A percentile compares a stretch with the other conserved stretches of the same genome.
Conservation (phyloP, 2,888 invertebrate genomes). For the Plemyria rubiginata region DNA sequence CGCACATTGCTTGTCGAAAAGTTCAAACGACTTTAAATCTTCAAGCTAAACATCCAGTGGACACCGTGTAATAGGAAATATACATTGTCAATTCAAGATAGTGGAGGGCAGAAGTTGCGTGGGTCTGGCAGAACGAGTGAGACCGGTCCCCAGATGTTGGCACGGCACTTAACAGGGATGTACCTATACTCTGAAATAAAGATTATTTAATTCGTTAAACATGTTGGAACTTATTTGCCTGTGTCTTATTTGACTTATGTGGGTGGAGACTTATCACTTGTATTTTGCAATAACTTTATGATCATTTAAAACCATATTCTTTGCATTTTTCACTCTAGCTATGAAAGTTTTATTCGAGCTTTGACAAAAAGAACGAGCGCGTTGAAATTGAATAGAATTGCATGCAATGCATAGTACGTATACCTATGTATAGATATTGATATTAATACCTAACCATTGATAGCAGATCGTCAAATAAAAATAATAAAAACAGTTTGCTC, state of each 20-base stretch:
- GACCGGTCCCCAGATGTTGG: conserved; percentile 81
- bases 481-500: no score
- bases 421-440: no score
- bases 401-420: neutral
- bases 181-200: conserved; percentile 52
- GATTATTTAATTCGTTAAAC: conserved; percentile 28
- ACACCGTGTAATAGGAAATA: conserved; percentile 20
- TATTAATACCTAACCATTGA: no score
- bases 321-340: conserved; percentile 4
- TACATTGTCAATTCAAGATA: conserved; percentile 48
- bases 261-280: conserved; percentile 20
- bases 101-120: conserved; percentile 69
- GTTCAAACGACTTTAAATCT: neutral
- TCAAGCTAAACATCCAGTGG: conserved; percentile 34
- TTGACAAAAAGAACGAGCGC: conserved; percentile 9
- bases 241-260: conserved; percentile 20
- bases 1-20: conserved; percentile 41
- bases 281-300: conserved; percentile 12
- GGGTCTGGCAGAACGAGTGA: conserved; percentile 76
- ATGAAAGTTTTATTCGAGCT: conserved; percentile 5
- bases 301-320: conserved; percentile 1
- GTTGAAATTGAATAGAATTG: neutral
- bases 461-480: no score
- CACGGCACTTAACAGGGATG: conserved; percentile 60
- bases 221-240: conserved; percentile 21